Base-by-base conservation (phyloP, 64 coral and sea anemone species). In the Porites lutea region DNA sequence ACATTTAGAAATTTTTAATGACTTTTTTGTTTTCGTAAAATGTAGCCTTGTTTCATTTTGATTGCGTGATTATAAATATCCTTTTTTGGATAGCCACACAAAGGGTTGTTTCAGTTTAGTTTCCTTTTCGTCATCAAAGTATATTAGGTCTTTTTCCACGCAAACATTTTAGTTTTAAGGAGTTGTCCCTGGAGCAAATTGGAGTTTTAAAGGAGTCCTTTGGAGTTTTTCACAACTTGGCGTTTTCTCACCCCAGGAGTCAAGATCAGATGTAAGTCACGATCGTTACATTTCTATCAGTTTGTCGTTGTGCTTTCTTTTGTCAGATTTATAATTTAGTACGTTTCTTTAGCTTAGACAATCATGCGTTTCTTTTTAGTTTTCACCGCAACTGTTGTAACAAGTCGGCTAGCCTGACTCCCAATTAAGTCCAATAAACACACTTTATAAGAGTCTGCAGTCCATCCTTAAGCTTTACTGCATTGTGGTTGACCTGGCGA, bases 131-230 rank as follows among this genome's bases (percentile, higher is more conserved):
- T 71, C 68, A 71, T 37, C 1, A 7, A 71, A 71, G 68, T 71
- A 43, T 43, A 71, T 59, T 71, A 71, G 68, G 68, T 27, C n/a
- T 27, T 71, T 71, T 23, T 71, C 21, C 68, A 71, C 8, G 22
- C 68, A 6, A 71, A 71, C 68, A 71, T 71, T 71, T 27, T 37
- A 71, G 68, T 71, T 71, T 71, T 71, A 71, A 71, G 68, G 68
- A 71, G 68, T 71, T 71, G 23, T 27, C 68, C 68, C 68, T 43
- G 68, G 23, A 43, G 68, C 20, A 71, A 71, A 71, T 0, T 7
- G 68, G 68, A 71, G 68, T 59, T 37, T 71, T 71, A 27, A 27
- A 71, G 20, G 68, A 71, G 68, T 71, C 68, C 43, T 71, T 71
- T 7, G 20, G 21, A 71, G 68, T 71, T 71, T 71, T 71, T 71